These are phyloP conservation scores for Drosophila repletoides DNA, from an alignment of 1,140 invertebrate genomes.

Conservation along the genomic window DNA sequence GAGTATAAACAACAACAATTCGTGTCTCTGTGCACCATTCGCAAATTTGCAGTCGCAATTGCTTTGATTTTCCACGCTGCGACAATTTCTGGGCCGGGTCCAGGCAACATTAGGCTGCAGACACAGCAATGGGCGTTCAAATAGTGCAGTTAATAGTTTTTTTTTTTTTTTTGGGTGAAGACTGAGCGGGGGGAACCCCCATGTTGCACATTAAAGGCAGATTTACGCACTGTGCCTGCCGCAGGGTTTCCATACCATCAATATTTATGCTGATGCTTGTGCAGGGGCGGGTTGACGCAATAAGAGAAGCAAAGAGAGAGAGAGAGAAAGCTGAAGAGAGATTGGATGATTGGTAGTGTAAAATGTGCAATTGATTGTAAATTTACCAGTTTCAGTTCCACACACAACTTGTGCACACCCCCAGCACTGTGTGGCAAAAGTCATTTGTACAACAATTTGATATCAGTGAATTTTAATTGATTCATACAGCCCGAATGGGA, in stretches of 20 bases:
- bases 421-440: constrained; percentile 28
- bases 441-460: constrained; percentile 4
- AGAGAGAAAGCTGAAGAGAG: not conserved
- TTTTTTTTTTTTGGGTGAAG: too few species aligned
- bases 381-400: constrained; percentile 27
- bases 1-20: not conserved
- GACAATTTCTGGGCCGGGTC: constrained; percentile 32
- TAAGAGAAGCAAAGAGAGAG: too few species aligned
- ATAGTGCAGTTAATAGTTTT: constrained; percentile 70
- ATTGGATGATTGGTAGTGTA: constrained; percentile 37
- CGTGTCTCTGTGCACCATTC: constrained; percentile 6
- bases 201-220: constrained; percentile 39
- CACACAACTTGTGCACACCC: not conserved
- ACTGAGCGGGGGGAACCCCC: constrained; percentile 15
- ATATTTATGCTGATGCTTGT: constrained; percentile 40
- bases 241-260: constrained; percentile 10
- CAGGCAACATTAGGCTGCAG: constrained; percentile 29
- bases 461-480: constrained; percentile 30
- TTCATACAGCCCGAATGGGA: not conserved
- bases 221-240: constrained; percentile 21
- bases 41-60: constrained; percentile 46
- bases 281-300: too few species aligned
- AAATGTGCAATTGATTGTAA: constrained; percentile 50
- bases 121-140: constrained; percentile 29
- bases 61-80: constrained; percentile 63